Conservation (phyloP, 2,113 vertebrate species). For the Stegastes partitus region DNA sequence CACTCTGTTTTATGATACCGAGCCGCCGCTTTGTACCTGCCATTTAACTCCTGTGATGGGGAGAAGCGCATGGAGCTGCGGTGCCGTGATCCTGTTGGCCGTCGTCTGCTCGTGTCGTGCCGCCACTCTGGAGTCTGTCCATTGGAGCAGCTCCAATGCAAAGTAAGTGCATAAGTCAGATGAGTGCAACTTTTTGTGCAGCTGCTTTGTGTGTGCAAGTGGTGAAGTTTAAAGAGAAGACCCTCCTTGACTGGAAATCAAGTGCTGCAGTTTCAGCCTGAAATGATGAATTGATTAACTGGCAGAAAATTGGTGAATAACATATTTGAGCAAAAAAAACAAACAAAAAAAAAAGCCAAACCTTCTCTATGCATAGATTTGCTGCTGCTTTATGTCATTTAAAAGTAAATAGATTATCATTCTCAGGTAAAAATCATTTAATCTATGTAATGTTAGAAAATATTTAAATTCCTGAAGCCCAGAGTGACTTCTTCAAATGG, state of each 20-base stretch:
- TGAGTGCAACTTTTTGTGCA: conserved; percentile 16
- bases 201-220: conserved; percentile 5
- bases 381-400: background rate
- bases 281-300: background rate
- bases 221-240: background rate
- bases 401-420: background rate
- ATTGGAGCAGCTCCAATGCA: conserved; percentile 77
- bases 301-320: background rate
- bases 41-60: conserved; percentile 73
- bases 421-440: background rate
- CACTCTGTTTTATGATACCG: conserved; percentile 61
- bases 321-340: too few relatives aligned
- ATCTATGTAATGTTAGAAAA: background rate
- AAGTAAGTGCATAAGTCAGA: conserved; percentile 65
- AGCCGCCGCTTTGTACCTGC: conserved; percentile 22
- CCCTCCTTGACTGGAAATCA: background rate
- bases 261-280: background rate
- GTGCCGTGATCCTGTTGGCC: conserved; percentile 64
- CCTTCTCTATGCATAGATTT: background rate
- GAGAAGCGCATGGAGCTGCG: conserved; percentile 66
- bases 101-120: conserved; percentile 60
- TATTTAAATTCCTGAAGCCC: background rate
- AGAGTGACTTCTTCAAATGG: background rate
- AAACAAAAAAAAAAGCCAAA: background rate
- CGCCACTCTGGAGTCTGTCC: conserved; percentile 75